phyloP scores from a whole-genome alignment of 2,113 vertebrate species.

The Platycercus adscitus region DNA sequence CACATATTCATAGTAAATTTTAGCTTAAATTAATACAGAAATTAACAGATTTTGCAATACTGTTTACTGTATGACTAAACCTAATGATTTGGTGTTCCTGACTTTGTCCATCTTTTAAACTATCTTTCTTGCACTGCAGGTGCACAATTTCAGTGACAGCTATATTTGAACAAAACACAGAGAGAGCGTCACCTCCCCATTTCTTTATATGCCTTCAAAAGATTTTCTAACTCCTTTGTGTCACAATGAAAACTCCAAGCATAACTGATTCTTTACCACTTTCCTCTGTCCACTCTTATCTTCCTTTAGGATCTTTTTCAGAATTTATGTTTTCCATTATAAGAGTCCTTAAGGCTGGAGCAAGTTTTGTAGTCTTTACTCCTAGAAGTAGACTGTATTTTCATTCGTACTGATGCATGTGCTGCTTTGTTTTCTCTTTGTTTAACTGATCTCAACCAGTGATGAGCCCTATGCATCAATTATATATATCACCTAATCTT shows the following conservation, averaged over 20 bases:
- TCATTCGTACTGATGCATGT: accelerated
- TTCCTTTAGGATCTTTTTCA: not conserved
- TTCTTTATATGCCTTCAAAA: not conserved
- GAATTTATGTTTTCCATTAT: not conserved
- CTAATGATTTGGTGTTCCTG: not conserved
- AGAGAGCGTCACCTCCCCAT: not conserved
- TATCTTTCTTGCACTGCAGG: not conserved
- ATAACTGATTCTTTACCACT: not conserved
- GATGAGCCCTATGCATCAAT: not conserved
- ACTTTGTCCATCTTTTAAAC: not conserved
- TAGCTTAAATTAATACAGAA: not conserved
- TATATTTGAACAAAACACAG: not conserved
- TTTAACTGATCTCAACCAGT: not conserved
- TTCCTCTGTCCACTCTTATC: not conserved
- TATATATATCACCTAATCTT: not conserved
- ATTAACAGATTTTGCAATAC: not conserved
- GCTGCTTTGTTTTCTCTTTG: not conserved
- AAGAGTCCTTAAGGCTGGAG: not conserved
- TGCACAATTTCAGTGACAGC: not conserved
- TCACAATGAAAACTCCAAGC: not conserved
- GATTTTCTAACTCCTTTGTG: not conserved
- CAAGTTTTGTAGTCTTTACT: not conserved
- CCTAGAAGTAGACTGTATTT: not conserved
- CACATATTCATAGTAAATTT: not conserved
- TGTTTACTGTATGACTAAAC: not conserved